Evolutionary conservation across 2,113 vertebrate genomes (phyloP), one percentile per base, ranked within the genome.

Genomic region (Protomyctophum bolini): DNA sequence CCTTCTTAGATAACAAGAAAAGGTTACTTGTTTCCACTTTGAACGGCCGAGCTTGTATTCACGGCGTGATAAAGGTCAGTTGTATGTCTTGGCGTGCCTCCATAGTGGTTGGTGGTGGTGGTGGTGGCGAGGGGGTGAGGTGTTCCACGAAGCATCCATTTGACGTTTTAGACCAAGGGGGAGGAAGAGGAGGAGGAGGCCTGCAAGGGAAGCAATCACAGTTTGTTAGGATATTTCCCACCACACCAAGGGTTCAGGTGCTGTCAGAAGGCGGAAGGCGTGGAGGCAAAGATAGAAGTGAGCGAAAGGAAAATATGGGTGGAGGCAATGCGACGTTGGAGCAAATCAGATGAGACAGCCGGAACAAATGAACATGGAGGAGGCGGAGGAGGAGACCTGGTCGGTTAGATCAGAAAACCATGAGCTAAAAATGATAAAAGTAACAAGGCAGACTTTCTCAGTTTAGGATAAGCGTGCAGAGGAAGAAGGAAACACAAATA

Each of bases 11-110:
- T 94, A 90, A 86, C 85, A 91, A 94, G 84, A 86, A 89, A 94
- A 91, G 91, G 93, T 96, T 96, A 95, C 89, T 96, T 91, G 92
- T 93, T 93, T 93, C 91, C 93, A 92, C 91, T 95, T 94, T 83
- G 92, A 91, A 91, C 86, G 75, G 89, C 76, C 73, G 89, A 86
- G 93, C 94, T 94, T 88, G 91, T 91, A 92, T 94, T 95, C 96
- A 97, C 95, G 94, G 91, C 85, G 93, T 75, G 89, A 92, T 87
- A 93, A 94, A 88, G 86, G 89, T 95, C 94, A 95, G 91, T 95
- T 91, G 94, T 91, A 92, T 89, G 94, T 91, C 83, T 93, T 91
- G 90, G 90, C 83, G 87, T 86, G 91, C 91, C 91, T 93, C 92
- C 86, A 92, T 93, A 87, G 86, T 78, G 80, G 84, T 89, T 87